Evolutionary conservation across 2,113 vertebrate genomes (phyloP).

Genomic region (Cacatua alba): DNA sequence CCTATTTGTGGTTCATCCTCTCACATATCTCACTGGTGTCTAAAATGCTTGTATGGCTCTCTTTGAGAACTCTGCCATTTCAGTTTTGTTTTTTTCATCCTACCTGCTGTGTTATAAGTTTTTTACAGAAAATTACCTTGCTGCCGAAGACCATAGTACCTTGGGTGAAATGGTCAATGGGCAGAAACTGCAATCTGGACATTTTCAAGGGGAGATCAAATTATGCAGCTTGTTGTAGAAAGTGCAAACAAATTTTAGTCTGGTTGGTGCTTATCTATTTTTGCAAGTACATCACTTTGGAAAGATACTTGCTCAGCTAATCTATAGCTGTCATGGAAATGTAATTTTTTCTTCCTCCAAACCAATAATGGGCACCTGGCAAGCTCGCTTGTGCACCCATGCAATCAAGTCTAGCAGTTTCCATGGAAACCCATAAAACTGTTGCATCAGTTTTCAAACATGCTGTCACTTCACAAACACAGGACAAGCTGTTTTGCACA

Average conservation of each 20-base stretch:
- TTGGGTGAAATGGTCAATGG: conserved; percentile 42
- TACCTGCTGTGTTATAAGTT: conserved; percentile 12
- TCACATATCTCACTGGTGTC: not conserved
- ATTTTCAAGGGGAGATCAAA: conserved; percentile 61
- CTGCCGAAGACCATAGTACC: conserved; percentile 21
- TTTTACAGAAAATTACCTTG: conserved; percentile 29
- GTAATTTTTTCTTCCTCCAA: conserved; percentile 67
- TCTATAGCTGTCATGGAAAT: conserved; percentile 77
- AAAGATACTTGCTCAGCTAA: conserved; percentile 75
- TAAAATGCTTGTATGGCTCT: not conserved
- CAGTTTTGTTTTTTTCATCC: conserved; percentile 34
- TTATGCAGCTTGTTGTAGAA: conserved; percentile 38
- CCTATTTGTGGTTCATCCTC: not conserved
- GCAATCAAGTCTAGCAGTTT: conserved; percentile 73
- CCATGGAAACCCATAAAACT: conserved; percentile 77
- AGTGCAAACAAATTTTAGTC: conserved; percentile 61
- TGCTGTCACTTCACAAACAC: conserved; percentile 30
- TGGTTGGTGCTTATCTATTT: conserved; percentile 64
- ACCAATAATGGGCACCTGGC: conserved; percentile 68
- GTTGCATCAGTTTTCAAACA: conserved; percentile 47
- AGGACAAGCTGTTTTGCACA: conserved; percentile 30
- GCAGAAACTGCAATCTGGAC: conserved; percentile 40
- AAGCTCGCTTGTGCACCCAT: conserved; percentile 66
- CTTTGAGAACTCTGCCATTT: conserved; percentile 45
- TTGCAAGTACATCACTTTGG: conserved; percentile 70